phyloP scores from a whole-genome alignment of 1,140 invertebrate genomes.

The Anoplolepis gracilipes region DNA sequence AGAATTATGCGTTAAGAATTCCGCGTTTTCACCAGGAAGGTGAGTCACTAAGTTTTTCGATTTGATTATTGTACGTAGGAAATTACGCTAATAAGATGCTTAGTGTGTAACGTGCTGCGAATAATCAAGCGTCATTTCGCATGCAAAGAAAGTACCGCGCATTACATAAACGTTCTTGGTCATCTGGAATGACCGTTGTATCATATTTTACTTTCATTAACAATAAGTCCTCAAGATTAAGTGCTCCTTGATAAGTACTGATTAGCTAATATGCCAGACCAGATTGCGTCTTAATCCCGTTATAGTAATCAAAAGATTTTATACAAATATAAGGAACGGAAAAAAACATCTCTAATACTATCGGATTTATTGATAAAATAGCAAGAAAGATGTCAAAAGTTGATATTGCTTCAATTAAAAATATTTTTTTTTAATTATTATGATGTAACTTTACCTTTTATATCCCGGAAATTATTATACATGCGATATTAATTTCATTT shows the following conservation, averaged over 20 bases:
- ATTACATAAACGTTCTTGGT: slow-evolving; percentile 56
- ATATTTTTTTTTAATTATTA: not conserved
- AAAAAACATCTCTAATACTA: not conserved
- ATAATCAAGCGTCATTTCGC: slow-evolving; percentile 60
- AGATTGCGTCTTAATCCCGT: not conserved
- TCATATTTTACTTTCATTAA: slow-evolving; percentile 26
- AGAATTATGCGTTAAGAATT: not conserved
- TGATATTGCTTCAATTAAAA: not conserved
- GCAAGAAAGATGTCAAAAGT: not conserved
- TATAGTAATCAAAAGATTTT: not conserved
- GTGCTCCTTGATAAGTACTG: not conserved
- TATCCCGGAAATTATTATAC: not conserved
- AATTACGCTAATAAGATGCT: slow-evolving; percentile 63
- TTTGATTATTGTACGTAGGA: slow-evolving; percentile 48
- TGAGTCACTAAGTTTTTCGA: slow-evolving; percentile 38
- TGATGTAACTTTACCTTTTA: not conserved
- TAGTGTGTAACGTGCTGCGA: slow-evolving; percentile 29
- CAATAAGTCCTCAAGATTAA: not conserved
- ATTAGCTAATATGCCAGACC: not conserved
- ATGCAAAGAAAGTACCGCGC: slow-evolving; percentile 15
- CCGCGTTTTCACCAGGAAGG: slow-evolving; percentile 8
- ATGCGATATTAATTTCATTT: not conserved
- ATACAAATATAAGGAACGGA: not conserved
- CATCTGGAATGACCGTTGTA: slow-evolving; percentile 5
- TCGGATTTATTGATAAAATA: slow-evolving; percentile 21